Conservation (phyloP, 2,113 vertebrate genomes). For the Strix aluco region DNA sequence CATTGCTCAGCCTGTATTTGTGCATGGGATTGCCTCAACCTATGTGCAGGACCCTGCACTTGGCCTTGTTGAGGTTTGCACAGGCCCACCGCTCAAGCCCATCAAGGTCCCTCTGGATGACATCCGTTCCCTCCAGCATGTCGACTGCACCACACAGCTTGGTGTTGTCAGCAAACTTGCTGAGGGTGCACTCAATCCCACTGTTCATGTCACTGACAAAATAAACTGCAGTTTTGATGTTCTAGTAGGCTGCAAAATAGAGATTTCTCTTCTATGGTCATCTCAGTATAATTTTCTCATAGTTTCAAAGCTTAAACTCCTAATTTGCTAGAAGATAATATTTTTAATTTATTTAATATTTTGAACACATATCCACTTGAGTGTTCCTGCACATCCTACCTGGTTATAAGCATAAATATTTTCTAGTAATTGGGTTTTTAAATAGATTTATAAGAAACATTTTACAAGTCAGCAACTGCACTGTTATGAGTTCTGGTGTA, state of each 20-base stretch:
- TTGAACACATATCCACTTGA: background rate
- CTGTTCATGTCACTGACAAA: background rate
- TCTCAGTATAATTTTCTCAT: background rate
- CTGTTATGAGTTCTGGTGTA: background rate
- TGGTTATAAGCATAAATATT: background rate
- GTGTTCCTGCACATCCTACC: background rate
- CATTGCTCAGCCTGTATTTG: no score
- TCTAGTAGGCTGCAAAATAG: background rate
- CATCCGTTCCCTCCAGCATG: no score
- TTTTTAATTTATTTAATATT: background rate
- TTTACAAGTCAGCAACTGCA: background rate
- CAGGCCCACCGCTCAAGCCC: no score
- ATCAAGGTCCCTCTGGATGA: no score
- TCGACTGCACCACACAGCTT: no score
- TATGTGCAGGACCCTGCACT: no score
- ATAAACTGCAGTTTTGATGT: background rate
- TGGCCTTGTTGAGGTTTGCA: no score
- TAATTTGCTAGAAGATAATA: background rate
- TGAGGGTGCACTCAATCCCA: no score
- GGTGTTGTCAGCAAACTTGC: no score
- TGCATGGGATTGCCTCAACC: no score
- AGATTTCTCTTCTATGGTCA: background rate
- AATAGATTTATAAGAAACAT: background rate
- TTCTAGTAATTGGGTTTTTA: background rate
- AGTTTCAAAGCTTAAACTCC: background rate